Conservation (phyloP, 2,888 invertebrate genomes). For the Melanchra persicariae region DNA sequence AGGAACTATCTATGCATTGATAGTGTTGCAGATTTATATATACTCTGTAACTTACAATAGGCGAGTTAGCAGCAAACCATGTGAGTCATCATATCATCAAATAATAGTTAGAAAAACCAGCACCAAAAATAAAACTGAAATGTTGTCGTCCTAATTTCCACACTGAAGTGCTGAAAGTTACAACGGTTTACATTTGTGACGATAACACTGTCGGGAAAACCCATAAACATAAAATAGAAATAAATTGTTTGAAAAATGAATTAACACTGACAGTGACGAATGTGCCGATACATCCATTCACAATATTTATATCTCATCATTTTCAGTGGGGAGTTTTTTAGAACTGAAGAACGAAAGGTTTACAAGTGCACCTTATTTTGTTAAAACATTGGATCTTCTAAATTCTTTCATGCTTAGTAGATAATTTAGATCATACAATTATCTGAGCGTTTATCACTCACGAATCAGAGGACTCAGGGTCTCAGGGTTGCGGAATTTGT, state of each 20-base stretch:
- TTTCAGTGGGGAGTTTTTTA: background rate
- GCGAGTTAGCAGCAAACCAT: background rate
- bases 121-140: background rate
- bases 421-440: no score
- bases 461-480: no score
- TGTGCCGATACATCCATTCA: background rate
- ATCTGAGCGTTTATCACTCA: no score
- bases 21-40: background rate
- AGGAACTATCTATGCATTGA: no score
- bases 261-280: constrained; percentile 3
- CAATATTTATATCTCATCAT: background rate
- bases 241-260: constrained; percentile 9
- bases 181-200: background rate
- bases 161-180: background rate
- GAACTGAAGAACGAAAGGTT: no score
- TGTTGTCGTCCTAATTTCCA: background rate
- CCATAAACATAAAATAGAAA: background rate
- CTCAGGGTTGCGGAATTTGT: no score
- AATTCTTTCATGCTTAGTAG: no score
- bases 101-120: background rate
- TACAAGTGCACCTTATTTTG: no score
- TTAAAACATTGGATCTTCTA: no score
- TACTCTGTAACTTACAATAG: background rate
- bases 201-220: background rate
- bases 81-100: background rate